Percentiles rank a stretch among this genome's conserved stretches.
phyloP scores from a whole-genome alignment of 2,113 vertebrate species.

The Orthonyx spaldingii region DNA sequence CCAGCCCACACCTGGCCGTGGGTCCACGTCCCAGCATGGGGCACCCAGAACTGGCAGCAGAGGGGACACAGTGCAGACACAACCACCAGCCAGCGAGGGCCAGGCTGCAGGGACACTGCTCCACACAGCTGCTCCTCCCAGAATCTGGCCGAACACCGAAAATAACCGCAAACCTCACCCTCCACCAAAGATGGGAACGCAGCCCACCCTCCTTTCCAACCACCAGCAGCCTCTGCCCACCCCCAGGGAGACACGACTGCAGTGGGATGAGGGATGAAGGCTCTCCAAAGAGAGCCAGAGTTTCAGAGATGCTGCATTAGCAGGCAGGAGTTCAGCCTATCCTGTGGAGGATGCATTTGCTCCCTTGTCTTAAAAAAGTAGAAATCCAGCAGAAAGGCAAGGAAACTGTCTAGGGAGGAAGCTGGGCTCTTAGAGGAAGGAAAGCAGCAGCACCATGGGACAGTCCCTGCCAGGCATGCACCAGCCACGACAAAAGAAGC shows the following conservation, averaged over 20 bases:
- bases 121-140: not conserved
- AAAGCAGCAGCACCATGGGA: not conserved
- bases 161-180: not conserved
- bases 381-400: not conserved
- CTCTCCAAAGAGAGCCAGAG: fast-evolving
- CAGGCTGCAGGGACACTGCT: not conserved
- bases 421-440: not conserved
- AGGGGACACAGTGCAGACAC: not conserved
- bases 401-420: not conserved
- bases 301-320: not conserved
- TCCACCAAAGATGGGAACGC: fast-evolving
- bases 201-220: not conserved
- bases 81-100: not conserved
- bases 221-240: not conserved
- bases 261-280: not conserved
- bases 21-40: fast-evolving
- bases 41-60: not conserved
- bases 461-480: not conserved
- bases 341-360: not conserved
- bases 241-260: not conserved
- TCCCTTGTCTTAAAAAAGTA: not conserved
- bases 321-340: not conserved
- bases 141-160: fast-evolving
- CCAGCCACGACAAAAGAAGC: not conserved
- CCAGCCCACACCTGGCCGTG: not conserved